Base-by-base conservation (phyloP, 2,113 vertebrate genomes). In the Clarias batrachus region DNA sequence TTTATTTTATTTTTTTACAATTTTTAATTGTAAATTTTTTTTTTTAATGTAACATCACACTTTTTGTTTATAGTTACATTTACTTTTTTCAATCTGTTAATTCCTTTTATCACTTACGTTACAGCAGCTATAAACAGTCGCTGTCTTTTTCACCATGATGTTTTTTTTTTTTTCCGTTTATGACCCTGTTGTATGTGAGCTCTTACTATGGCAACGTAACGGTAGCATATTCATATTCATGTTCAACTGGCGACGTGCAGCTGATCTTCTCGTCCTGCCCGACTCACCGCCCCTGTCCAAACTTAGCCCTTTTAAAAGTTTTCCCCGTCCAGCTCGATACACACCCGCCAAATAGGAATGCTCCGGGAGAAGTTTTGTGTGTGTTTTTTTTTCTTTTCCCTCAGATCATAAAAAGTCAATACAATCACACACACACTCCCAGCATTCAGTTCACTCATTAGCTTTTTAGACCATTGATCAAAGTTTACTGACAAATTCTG, bases 391-490 rank as follows among this genome's bases (percentile, higher is more conserved):
- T 9, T 73, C 19, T 21, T 13, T 30, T 23, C 3, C 6, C 11
- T 54, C 13, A 37, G 79, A 88, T 82, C 66, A 87, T 73, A 57
- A 88, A 88, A 85, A 83, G 17, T 59, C 41, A 88, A 88, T 82
- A 90, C 82, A 91, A 87, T 91, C 84, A 87, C 30, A 48, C 60
- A 30, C 19, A 87, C 74, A 86, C n/a, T 87, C 87, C 87, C 85
- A 88, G 74, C 68, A 74, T 74, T 85, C 54, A 73, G 86, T 86
- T 86, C 81, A 89, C 71, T 86, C 85, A 84, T 89, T 78, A 81
- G 80, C 88, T 88, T 90, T 89, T 83, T 88, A 89, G 84, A 68
- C 63, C 88, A 90, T 89, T 89, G 83, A 87, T 89, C 71, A 87
- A 84, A 87, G 86, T 87, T 89, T 89, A 86, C 88, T 79, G 86